phyloP scores from a whole-genome alignment of 1,140 invertebrate species.

The Megalonaias nervosa region DNA sequence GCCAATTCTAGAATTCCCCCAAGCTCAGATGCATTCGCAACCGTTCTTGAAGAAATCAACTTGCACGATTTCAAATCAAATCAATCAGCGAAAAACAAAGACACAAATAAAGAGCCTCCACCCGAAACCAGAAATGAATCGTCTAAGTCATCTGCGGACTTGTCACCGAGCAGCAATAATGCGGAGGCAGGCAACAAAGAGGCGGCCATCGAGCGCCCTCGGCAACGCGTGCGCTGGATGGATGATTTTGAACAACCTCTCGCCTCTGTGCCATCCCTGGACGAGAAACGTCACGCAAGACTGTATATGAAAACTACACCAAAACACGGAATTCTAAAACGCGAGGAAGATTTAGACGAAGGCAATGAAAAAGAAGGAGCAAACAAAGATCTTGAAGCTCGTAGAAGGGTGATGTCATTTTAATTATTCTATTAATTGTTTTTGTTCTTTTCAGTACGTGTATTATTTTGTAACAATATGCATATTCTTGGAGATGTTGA shows the following conservation, averaged over 20 bases:
- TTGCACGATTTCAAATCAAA: slow-evolving; percentile 11
- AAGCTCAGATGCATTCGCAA: slow-evolving; percentile 24
- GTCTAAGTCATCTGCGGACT: neutral
- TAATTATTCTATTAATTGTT: no score
- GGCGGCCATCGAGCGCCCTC: no score
- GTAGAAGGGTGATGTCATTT: no score
- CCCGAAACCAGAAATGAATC: slow-evolving; percentile 3
- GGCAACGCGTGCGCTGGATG: slow-evolving; percentile 21
- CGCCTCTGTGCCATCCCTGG: neutral
- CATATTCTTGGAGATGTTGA: no score
- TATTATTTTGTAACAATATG: no score
- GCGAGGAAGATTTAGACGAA: slow-evolving; percentile 16
- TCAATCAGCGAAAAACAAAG: neutral
- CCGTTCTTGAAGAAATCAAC: slow-evolving; percentile 10
- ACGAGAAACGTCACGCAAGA: slow-evolving; percentile 14
- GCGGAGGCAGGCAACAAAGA: no score
- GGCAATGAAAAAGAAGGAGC: neutral
- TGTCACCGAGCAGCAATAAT: no score
- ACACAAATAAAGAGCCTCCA: neutral
- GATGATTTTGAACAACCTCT: slow-evolving; percentile 15
- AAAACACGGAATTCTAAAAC: slow-evolving; percentile 31
- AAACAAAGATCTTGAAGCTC: no score
- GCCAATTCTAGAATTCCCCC: slow-evolving; percentile 29
- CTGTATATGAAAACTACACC: slow-evolving; percentile 31
- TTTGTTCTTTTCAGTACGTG: no score